A percentile compares a stretch with the other conserved stretches of the same genome.
phyloP scores from a whole-genome alignment of 2,888 invertebrate species.

The Paralinhomoeus sp. region DNA sequence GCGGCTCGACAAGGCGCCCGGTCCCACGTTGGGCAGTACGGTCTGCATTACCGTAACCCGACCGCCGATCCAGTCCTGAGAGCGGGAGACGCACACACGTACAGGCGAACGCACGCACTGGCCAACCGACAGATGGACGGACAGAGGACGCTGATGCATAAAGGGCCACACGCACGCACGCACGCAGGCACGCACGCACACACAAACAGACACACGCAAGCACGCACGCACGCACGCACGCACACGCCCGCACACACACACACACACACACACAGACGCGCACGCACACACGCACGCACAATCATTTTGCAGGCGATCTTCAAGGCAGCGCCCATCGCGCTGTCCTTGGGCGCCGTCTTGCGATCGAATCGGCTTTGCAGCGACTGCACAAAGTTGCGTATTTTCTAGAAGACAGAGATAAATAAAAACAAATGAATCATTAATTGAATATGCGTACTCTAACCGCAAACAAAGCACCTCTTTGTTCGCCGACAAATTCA shows the following conservation, averaged over 20 bases:
- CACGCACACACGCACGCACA: constrained; percentile 34
- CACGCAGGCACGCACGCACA: too few relatives aligned
- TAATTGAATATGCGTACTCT: background rate
- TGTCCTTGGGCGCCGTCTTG: constrained; percentile 34
- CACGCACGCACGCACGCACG: too few relatives aligned
- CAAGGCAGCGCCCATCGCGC: constrained; percentile 71
- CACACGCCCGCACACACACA: too few relatives aligned
- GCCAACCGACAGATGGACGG: too few relatives aligned
- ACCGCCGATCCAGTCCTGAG: constrained; percentile 46
- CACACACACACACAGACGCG: too few relatives aligned
- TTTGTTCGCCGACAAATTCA: constrained; percentile 62
- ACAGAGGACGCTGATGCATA: too few relatives aligned
- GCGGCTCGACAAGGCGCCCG: constrained; percentile 57
- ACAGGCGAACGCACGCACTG: constrained; percentile 9
- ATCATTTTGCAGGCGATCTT: constrained; percentile 74
- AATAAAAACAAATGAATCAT: background rate
- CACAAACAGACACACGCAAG: too few relatives aligned
- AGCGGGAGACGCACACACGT: too few relatives aligned
- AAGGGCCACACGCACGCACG: too few relatives aligned
- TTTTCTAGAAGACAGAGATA: too few relatives aligned
- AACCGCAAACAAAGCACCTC: constrained; percentile 30
- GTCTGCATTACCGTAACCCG: constrained; percentile 81
- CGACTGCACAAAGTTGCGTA: constrained; percentile 11
- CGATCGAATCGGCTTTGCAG: constrained; percentile 44
- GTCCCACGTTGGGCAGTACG: constrained; percentile 46